These are phyloP conservation scores for Mythimna ferrago DNA, from an alignment of 2,888 invertebrate genomes.

Conservation along the genomic window DNA sequence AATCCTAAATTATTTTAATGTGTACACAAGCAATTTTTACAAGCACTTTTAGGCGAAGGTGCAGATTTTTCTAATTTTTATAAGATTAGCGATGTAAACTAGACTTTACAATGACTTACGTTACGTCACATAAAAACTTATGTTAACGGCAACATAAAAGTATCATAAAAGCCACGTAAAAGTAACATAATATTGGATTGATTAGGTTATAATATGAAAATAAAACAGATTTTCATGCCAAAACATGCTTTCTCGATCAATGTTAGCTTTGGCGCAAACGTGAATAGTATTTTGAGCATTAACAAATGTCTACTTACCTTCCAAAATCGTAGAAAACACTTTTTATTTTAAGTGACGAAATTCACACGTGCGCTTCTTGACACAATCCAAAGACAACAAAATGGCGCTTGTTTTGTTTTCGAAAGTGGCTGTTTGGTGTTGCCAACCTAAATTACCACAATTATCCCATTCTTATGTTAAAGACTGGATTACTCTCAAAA, in stretches of 20 bases:
- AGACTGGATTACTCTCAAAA: not conserved
- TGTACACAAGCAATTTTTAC: no score
- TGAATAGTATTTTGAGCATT: not conserved
- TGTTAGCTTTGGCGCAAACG: not conserved
- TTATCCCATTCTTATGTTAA: not conserved
- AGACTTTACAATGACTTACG: not conserved
- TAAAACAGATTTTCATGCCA: conserved; percentile 3
- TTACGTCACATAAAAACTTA: conserved; percentile 4
- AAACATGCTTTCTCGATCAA: not conserved
- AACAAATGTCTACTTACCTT: not conserved
- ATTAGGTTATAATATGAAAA: conserved; percentile 8
- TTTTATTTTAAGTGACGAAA: not conserved
- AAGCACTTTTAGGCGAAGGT: not conserved
- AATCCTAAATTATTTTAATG: no score
- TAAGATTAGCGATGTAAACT: not conserved
- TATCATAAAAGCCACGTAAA: conserved; percentile 3
- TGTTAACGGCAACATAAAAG: conserved; percentile 2
- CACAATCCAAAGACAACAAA: conserved; percentile 2
- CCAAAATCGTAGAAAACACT: not conserved
- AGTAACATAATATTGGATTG: conserved; percentile 6
- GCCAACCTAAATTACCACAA: conserved; percentile 1
- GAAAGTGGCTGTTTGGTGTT: not conserved
- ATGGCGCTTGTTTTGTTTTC: not conserved
- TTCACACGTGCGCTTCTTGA: not conserved
- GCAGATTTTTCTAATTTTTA: not conserved